These are phyloP conservation scores for Lates japonicus DNA, from an alignment of 2,797 vertebrate genomes.

Conservation along the genomic window DNA sequence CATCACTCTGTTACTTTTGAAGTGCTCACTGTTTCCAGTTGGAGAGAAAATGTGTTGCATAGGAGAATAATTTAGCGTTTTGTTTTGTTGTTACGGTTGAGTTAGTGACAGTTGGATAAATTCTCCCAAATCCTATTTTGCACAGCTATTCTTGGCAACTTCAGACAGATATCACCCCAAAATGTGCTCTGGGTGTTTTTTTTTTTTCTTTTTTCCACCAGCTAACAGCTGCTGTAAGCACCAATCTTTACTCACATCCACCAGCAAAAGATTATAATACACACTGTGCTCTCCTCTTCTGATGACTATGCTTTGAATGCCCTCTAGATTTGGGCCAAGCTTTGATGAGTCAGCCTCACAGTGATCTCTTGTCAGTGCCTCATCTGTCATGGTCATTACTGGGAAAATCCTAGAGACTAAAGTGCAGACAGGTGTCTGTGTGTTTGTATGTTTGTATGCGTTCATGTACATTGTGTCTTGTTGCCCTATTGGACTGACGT, in stretches of 20 bases:
- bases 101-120: neutral
- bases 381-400: constrained; percentile 70
- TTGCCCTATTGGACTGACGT: constrained; percentile 45
- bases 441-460: constrained; percentile 1
- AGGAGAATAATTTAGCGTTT: neutral
- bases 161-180: constrained; percentile 10
- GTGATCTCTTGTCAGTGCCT: constrained; percentile 72
- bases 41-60: neutral
- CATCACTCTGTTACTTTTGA: constrained; percentile 14
- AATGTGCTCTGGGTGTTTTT: neutral
- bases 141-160: neutral
- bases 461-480: neutral
- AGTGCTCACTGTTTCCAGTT: constrained; percentile 1
- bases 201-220: constrained; percentile 2
- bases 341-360: constrained; percentile 81
- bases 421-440: constrained; percentile 55
- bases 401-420: constrained; percentile 56
- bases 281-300: constrained; percentile 47
- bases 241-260: constrained; percentile 38
- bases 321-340: constrained; percentile 77
- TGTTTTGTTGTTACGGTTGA: neutral
- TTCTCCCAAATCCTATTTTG: neutral
- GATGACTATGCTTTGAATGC: constrained; percentile 74
- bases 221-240: constrained; percentile 26
- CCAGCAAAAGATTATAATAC: constrained; percentile 55